These are phyloP conservation scores for Heliconius nattereri DNA, from an alignment of 1,140 invertebrate genomes.

Conservation along the genomic window DNA sequence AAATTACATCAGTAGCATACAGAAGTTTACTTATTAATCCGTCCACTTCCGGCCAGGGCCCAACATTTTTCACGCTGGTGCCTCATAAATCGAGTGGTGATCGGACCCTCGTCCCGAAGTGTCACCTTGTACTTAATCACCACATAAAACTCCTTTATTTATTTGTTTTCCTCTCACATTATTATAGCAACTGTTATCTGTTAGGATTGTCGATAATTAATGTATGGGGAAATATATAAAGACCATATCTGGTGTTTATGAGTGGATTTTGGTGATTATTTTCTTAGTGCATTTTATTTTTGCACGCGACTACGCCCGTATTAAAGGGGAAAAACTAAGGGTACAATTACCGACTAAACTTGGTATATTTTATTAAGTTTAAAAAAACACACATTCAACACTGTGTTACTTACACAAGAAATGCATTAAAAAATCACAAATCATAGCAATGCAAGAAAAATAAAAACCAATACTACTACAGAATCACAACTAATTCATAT, in stretches of 20 bases:
- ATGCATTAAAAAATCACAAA: no score
- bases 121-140: slow-evolving; percentile 41
- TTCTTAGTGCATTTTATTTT: no score
- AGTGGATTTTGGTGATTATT: not conserved
- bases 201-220: slow-evolving; percentile 36
- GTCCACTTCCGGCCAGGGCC: not conserved
- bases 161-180: slow-evolving; percentile 52
- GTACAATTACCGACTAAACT: no score
- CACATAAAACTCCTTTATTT: slow-evolving; percentile 50
- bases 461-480: no score
- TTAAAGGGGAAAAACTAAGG: no score
- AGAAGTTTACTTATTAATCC: slow-evolving; percentile 5
- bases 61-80: slow-evolving; percentile 15
- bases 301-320: no score
- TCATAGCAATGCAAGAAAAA: no score
- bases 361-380: no score
- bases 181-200: slow-evolving; percentile 43
- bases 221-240: not conserved
- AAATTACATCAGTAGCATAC: not conserved
- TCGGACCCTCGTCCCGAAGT: slow-evolving; percentile 24
- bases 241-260: slow-evolving; percentile 4
- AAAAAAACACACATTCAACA: no score
- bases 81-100: slow-evolving; percentile 13
- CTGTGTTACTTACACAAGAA: no score
- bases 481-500: no score